Base-by-base conservation (phyloP, 2,113 vertebrate species). In the Cyrtonyx montezumae region DNA sequence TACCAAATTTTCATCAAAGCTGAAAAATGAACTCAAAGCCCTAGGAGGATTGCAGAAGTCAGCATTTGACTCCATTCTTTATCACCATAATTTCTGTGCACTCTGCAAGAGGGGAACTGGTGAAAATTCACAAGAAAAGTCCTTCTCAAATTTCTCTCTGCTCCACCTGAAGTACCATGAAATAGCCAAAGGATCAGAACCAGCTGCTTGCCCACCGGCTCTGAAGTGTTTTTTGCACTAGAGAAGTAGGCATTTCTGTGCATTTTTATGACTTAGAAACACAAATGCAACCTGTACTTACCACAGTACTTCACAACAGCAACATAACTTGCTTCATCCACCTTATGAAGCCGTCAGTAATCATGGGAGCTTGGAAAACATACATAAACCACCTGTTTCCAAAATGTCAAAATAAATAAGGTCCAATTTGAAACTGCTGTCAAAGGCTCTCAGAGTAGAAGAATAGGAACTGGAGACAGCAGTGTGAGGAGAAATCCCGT, bases 211-310 rank as follows among this genome's bases (percentile, higher is more conserved):
- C 28, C 63, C 67, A 28, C 36, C 42, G 62, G 37, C 59, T 77
- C 79, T 71, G 58, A 32, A 92, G 53, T 62, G 4, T 40, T 45
- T 62, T 68, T 43, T 61, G 40, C 32, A 40, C 21, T 66, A 32
- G 6, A 6, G 73, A 75, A 6, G 1, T 34, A 69, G 19, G 43
- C 46, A 67, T 42, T 43, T 76, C 78, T 87, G 65, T 36, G 17
- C 40, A 51, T 81, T 80, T 86, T 87, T 48, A 2, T 26, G 74
- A 84, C 30, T 88, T 48, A 61, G 42, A 90, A 91, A 92, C 55
- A 77, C 77, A 93, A 78, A 88, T 73, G 42, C 45, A 79, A 58
- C n/a, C 88, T 91, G 74, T 59, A 51, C 58, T 90, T 90, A 92
- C 71, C 74, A 61, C 5, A 49, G 51, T 4, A 81, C 95, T 91